These are phyloP conservation scores for Harpalus rubripes DNA, from an alignment of 2,888 invertebrate species.

Conservation along the genomic window DNA sequence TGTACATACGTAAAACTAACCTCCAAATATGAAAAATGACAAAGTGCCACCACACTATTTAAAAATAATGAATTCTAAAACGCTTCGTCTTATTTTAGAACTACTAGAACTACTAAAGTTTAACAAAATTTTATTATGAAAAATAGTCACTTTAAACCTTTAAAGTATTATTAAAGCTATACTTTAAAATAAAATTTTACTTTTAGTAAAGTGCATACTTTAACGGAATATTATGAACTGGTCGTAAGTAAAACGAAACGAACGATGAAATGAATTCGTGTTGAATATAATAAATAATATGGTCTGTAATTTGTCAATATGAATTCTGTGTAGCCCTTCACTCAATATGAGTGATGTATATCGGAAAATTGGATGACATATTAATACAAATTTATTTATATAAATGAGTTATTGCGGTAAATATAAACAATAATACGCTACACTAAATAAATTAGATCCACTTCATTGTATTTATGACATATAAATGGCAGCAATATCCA, in stretches of 20 bases:
- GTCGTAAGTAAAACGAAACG: background rate
- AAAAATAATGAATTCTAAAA: too few species aligned
- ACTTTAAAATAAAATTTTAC: too few species aligned
- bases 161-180: too few species aligned
- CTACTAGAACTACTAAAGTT: too few species aligned
- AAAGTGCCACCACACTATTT: too few species aligned
- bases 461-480: background rate
- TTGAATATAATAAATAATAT: constrained; percentile 4
- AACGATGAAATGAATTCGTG: constrained; percentile 4
- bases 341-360: constrained; percentile 9
- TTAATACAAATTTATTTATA: constrained; percentile 51
- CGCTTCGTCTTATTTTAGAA: too few species aligned
- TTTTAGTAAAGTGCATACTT: too few species aligned
- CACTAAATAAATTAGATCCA: background rate
- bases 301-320: constrained; percentile 15
- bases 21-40: too few species aligned
- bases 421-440: background rate
- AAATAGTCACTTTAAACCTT: too few species aligned
- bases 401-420: constrained; percentile 13
- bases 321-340: constrained; percentile 11
- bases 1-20: too few species aligned
- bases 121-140: too few species aligned
- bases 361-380: constrained; percentile 17
- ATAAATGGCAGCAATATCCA: background rate
- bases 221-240: too few species aligned